phyloP scores from a whole-genome alignment of 2,113 vertebrate genomes.

The Datnioides undecimradiatus region DNA sequence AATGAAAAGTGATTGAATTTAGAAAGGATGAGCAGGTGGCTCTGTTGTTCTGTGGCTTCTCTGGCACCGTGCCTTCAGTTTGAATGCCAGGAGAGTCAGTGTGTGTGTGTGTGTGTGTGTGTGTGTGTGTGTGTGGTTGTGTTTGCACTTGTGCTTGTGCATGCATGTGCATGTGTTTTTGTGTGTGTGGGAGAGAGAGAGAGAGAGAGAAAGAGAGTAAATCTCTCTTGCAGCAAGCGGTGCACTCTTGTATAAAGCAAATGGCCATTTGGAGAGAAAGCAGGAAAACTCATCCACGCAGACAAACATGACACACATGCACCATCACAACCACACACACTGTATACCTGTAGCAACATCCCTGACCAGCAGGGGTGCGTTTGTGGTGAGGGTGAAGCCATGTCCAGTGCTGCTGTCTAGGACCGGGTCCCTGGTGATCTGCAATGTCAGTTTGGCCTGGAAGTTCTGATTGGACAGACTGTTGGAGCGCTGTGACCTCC shows the following conservation, averaged over 20 bases:
- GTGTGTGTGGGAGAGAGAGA: not conserved
- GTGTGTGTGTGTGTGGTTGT: not conserved
- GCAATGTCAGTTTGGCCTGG: slow-evolving; percentile 87
- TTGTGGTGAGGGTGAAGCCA: slow-evolving; percentile 91
- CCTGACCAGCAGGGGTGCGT: slow-evolving; percentile 90
- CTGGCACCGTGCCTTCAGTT: slow-evolving; percentile 67
- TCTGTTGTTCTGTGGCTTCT: slow-evolving; percentile 63
- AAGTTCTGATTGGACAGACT: slow-evolving; percentile 81
- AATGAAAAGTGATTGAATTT: slow-evolving; percentile 73
- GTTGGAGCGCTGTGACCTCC: slow-evolving; percentile 78
- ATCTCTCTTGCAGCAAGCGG: slow-evolving; percentile 36
- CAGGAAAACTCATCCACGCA: slow-evolving; percentile 19
- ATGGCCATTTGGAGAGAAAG: slow-evolving; percentile 55
- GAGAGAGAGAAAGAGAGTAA: slow-evolving; percentile 3
- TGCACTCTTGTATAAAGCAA: slow-evolving; percentile 54
- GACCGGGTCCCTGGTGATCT: slow-evolving; percentile 89
- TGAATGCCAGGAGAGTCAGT: slow-evolving; percentile 60
- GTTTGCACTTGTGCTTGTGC: slow-evolving; percentile 5
- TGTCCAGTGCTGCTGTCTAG: slow-evolving; percentile 87
- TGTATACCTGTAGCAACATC: slow-evolving; percentile 90
- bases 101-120: slow-evolving; percentile 13
- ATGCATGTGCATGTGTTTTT: slow-evolving; percentile 1
- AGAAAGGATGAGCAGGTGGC: slow-evolving; percentile 77
- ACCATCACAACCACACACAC: not conserved
- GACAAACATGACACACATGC: slow-evolving; percentile 26